phyloP scores from a whole-genome alignment of 2,888 invertebrate genomes.

The Temnothorax ravouxi region DNA sequence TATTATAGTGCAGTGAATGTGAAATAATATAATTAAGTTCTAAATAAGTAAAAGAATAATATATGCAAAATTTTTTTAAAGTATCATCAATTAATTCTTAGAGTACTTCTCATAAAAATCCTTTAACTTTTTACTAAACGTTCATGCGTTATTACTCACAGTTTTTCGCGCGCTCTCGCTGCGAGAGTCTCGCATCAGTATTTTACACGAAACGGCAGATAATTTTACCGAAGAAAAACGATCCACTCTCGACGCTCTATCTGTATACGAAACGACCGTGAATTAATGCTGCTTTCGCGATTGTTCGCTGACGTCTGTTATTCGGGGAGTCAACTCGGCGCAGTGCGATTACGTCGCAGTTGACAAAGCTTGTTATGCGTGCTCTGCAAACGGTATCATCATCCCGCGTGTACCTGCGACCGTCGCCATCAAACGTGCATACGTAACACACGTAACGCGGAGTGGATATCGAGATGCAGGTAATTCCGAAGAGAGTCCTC shows the following conservation, averaged over 20 bases:
- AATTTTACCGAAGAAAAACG: slow-evolving; percentile 1
- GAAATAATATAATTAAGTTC: background rate
- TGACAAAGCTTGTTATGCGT: slow-evolving; percentile 42
- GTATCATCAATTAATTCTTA: background rate
- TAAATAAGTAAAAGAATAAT: slow-evolving; percentile 2
- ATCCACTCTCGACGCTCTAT: background rate
- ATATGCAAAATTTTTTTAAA: background rate
- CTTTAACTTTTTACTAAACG: background rate
- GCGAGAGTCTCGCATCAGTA: background rate
- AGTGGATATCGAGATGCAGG: background rate
- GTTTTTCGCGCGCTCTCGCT: background rate
- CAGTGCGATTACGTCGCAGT: slow-evolving; percentile 41
- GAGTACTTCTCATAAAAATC: background rate
- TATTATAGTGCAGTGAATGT: background rate
- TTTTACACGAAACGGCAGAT: background rate
- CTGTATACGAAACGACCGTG: background rate
- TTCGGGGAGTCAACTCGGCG: slow-evolving; percentile 36
- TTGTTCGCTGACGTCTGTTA: slow-evolving; percentile 19
- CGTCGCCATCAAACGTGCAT: background rate
- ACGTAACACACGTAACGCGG: background rate
- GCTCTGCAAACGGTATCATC: slow-evolving; percentile 37
- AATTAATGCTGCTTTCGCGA: slow-evolving; percentile 39
- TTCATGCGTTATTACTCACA: background rate
- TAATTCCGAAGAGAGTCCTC: background rate
- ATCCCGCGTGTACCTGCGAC: background rate